These are phyloP conservation scores for Rhegmatorhina hoffmannsi DNA, from an alignment of 2,113 vertebrate genomes.

Conservation along the genomic window DNA sequence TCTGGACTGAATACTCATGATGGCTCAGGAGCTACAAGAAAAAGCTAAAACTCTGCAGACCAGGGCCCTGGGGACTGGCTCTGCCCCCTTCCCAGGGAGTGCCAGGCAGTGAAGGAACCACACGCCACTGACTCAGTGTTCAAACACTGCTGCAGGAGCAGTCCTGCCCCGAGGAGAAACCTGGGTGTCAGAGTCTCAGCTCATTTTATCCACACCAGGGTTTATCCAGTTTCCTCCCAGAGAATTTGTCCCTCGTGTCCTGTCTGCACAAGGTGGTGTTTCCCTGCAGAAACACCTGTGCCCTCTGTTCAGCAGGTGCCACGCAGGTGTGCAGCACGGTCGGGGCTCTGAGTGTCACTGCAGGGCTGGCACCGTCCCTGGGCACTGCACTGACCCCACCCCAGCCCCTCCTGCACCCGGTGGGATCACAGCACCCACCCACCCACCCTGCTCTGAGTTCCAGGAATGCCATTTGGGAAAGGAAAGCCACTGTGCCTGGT, in stretches of 20 bases:
- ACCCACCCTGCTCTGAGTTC: not conserved
- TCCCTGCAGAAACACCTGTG: not conserved
- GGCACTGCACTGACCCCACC: not conserved
- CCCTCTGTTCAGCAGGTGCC: not conserved
- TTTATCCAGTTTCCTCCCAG: not conserved
- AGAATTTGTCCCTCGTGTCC: not conserved
- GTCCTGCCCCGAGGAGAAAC: not conserved
- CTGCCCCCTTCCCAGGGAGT: not conserved
- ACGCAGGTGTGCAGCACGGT: not conserved
- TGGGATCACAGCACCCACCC: not conserved
- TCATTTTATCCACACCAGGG: not conserved
- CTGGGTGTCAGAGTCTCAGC: fast-evolving
- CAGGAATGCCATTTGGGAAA: not conserved
- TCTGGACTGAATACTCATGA: not conserved
- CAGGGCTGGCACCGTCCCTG: not conserved
- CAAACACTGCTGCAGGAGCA: not conserved
- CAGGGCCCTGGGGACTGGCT: not conserved
- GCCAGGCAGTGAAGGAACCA: not conserved
- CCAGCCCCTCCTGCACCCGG: not conserved
- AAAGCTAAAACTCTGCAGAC: not conserved
- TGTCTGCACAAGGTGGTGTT: not conserved
- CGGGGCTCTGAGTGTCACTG: not conserved
- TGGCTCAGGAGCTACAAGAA: not conserved
- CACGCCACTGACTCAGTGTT: not conserved
- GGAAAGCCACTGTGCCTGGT: not conserved